These are phyloP conservation scores for Emydura subglobosa DNA, from an alignment of 2,113 vertebrate genomes.

Conservation along the genomic window DNA sequence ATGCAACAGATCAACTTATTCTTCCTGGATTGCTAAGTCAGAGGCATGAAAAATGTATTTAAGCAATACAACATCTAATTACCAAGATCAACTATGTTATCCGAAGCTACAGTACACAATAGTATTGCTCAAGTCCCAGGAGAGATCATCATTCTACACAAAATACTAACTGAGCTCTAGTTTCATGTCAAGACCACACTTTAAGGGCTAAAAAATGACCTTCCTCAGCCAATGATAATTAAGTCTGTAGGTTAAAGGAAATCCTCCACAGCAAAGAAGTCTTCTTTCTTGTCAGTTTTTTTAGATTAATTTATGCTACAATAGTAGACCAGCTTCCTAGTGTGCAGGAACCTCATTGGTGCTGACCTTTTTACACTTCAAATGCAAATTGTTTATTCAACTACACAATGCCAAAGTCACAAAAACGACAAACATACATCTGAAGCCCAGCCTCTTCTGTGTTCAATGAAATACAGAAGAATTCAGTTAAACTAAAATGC, in stretches of 20 bases:
- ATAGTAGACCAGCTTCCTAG: not conserved
- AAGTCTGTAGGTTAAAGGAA: not conserved
- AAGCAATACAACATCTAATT: not conserved
- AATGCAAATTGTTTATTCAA: slow-evolving; percentile 59
- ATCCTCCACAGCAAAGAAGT: not conserved
- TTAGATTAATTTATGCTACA: not conserved
- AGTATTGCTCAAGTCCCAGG: not conserved
- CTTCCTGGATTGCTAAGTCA: not conserved
- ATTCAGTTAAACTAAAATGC: not conserved
- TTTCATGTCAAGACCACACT: not conserved
- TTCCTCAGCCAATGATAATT: not conserved
- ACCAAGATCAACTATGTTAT: not conserved
- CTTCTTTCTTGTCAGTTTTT: not conserved
- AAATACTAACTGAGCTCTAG: not conserved
- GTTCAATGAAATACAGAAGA: not conserved
- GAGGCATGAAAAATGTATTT: not conserved
- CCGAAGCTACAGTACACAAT: not conserved
- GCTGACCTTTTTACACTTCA: slow-evolving; percentile 39
- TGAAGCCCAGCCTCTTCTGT: not conserved
- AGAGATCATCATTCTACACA: not conserved
- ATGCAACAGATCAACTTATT: not conserved
- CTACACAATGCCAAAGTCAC: not conserved
- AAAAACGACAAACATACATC: not conserved
- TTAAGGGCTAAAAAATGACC: not conserved
- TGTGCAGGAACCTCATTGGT: not conserved